A percentile compares a stretch with the other conserved stretches of the same genome.
Conservation (phyloP, 2,113 vertebrate genomes). For the Thermophis baileyi region DNA sequence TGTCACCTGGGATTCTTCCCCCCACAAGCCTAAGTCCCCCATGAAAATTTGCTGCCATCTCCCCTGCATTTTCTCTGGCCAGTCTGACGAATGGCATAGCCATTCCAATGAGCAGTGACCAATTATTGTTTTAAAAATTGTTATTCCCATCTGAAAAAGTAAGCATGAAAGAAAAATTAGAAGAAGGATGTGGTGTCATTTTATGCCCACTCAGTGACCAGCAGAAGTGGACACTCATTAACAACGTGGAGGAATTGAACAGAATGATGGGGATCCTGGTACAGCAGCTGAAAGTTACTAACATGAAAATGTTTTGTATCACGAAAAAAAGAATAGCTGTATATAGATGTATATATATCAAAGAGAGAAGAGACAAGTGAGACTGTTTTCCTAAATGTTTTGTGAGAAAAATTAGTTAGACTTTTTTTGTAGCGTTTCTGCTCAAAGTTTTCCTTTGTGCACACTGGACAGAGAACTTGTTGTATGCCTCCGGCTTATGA, state of each 20-base stretch:
- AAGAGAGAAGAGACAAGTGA: not conserved
- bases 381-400: not conserved
- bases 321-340: not conserved
- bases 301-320: not conserved
- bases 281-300: not conserved
- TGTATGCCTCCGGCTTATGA: rapidly evolving
- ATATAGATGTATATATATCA: not conserved
- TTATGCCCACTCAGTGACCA: not conserved
- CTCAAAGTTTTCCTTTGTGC: constrained; percentile 52
- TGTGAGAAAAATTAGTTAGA: not conserved
- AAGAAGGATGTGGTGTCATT: not conserved
- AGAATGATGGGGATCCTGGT: not conserved
- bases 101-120: not conserved
- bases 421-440: constrained; percentile 33
- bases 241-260: not conserved
- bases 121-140: not conserved
- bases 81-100: not conserved
- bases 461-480: constrained; percentile 40
- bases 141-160: not conserved
- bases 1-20: not conserved
- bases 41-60: not conserved
- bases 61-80: not conserved
- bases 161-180: not conserved
- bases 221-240: not conserved
- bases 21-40: not conserved